Percentiles rank a stretch among this genome's conserved stretches.
These are phyloP conservation scores for Phocoena phocoena DNA, from an alignment of 2,113 vertebrate genomes.

Conservation along the genomic window DNA sequence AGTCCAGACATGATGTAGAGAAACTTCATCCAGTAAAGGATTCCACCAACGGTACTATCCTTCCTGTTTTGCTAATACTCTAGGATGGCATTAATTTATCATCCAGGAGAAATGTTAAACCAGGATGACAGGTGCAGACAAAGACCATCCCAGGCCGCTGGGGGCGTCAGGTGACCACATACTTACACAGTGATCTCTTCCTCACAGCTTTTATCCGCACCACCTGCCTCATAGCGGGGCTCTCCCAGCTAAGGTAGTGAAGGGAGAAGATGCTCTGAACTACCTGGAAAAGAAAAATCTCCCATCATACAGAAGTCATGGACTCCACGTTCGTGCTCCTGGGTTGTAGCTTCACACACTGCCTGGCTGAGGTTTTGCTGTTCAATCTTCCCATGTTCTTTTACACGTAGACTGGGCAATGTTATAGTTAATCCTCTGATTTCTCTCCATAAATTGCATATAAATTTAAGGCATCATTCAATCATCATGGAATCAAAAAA, in stretches of 20 bases:
- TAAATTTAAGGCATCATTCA: not conserved
- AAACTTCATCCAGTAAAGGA: not conserved
- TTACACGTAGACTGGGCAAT: not conserved
- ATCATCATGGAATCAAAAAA: not conserved
- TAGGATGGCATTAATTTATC: not conserved
- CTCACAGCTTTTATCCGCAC: accelerated
- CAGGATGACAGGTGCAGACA: not conserved
- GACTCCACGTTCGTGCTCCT: not conserved
- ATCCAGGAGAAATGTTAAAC: not conserved
- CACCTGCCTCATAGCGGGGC: accelerated
- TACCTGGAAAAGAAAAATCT: not conserved
- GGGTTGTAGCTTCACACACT: accelerated
- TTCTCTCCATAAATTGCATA: not conserved
- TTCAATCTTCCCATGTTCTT: not conserved
- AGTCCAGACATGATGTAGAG: not conserved
- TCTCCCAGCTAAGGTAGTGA: too few relatives aligned
- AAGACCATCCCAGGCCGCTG: not conserved
- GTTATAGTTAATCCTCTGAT: not conserved
- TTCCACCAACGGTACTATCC: not conserved
- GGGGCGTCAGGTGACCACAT: accelerated
- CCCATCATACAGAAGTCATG: not conserved
- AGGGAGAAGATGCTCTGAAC: not conserved
- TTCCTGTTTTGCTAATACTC: not conserved
- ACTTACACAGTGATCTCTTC: not conserved
- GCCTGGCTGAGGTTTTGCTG: not conserved